These are phyloP conservation scores for Cephalopachus bancanus DNA, from an alignment of 2,797 vertebrate species.

Conservation along the genomic window DNA sequence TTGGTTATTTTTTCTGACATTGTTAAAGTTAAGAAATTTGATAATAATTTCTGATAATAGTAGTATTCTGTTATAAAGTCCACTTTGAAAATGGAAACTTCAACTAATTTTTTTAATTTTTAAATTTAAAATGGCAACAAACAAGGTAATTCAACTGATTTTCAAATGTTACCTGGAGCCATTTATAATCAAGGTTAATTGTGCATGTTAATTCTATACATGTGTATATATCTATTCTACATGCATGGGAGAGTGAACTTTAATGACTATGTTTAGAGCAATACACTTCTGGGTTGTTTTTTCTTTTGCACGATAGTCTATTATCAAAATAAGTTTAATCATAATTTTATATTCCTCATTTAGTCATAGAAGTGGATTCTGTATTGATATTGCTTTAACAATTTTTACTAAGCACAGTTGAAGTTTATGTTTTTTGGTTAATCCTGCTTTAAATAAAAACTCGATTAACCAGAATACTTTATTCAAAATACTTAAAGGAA, in stretches of 20 bases:
- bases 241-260: not conserved
- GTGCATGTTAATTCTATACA: not conserved
- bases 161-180: not conserved
- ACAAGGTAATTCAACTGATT: not conserved
- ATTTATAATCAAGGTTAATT: not conserved
- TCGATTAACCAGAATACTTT: not conserved
- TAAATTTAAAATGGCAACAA: not conserved
- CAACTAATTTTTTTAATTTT: not conserved
- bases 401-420: not conserved
- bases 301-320: not conserved
- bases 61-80: not conserved
- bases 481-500: not conserved
- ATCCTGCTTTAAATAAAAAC: slow-evolving; percentile 37
- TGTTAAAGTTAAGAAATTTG: not conserved
- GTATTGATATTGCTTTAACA: not conserved
- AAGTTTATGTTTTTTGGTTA: not conserved
- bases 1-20: slow-evolving; percentile 21
- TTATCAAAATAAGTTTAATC: not conserved
- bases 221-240: not conserved
- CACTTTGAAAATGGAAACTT: not conserved
- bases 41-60: not conserved
- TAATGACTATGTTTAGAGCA: not conserved
- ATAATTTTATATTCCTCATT: not conserved
- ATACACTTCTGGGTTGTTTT: no score
- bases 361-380: not conserved